Conservation (phyloP, 2,113 vertebrate genomes). For the Silurus meridionalis region DNA sequence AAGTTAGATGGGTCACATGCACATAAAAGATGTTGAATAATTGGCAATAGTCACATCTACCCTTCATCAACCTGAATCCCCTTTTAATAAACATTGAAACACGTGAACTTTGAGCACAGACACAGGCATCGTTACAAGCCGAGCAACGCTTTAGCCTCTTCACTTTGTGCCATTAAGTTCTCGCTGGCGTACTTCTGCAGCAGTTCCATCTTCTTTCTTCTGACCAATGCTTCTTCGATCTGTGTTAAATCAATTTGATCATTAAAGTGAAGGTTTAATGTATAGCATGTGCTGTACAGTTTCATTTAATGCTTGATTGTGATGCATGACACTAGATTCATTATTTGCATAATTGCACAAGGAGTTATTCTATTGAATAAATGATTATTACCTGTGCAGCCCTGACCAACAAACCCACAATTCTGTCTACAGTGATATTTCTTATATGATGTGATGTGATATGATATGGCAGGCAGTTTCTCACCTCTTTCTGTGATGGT, state of each 20-base stretch:
- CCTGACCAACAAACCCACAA: background rate
- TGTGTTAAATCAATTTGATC: constrained; percentile 58
- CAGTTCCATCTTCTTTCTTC: constrained; percentile 97
- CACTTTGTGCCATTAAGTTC: constrained; percentile 91
- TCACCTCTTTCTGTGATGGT: constrained; percentile 93
- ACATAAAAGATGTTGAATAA: background rate
- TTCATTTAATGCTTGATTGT: background rate
- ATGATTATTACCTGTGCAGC: background rate
- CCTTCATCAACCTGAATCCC: background rate
- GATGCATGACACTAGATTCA: background rate
- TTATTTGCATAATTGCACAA: background rate
- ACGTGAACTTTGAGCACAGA: background rate
- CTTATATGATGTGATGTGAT: too few relatives aligned
- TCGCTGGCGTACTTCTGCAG: constrained; percentile 96
- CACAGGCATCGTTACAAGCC: constrained; percentile 73
- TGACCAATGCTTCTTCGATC: constrained; percentile 93
- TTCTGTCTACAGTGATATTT: background rate
- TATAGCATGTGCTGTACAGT: background rate
- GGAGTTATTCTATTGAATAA: background rate
- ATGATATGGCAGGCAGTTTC: background rate
- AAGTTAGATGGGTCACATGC: background rate
- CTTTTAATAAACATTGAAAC: background rate
- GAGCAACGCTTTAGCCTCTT: constrained; percentile 86
- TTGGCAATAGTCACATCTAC: background rate
- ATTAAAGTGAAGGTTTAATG: background rate